A percentile compares a stretch with the other conserved stretches of the same genome.
Evolutionary conservation across 2,888 invertebrate species (phyloP).

Genomic region (Polydrusus pterygomalis): DNA sequence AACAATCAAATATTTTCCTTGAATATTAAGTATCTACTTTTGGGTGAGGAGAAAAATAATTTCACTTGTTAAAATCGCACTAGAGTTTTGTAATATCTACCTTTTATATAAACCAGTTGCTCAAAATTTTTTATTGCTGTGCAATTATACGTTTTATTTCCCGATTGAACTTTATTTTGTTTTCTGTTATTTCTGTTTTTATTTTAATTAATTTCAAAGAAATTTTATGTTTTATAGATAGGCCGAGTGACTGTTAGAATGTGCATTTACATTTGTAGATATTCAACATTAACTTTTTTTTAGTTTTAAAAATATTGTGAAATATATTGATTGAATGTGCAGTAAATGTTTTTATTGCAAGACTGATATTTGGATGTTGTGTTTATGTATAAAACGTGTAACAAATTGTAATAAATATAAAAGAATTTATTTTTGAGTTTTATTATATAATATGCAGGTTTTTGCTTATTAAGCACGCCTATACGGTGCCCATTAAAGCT

Average conservation of each 20-base stretch:
- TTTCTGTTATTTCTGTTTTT: slow-evolving; percentile 54
- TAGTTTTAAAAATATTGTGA: slow-evolving; percentile 52
- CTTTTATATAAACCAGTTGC: slow-evolving; percentile 56
- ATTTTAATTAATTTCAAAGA: slow-evolving; percentile 50
- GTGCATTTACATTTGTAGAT: slow-evolving; percentile 70
- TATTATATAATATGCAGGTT: background rate
- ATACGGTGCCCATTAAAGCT: too few species aligned
- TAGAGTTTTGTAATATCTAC: slow-evolving; percentile 49
- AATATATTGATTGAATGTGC: slow-evolving; percentile 61
- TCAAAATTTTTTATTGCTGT: slow-evolving; percentile 60
- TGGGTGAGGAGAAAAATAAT: slow-evolving; percentile 9
- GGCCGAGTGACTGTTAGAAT: slow-evolving; percentile 72
- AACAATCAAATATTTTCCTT: slow-evolving; percentile 29
- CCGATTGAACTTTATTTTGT: slow-evolving; percentile 53
- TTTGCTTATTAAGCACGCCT: too few species aligned
- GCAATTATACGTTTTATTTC: slow-evolving; percentile 56
- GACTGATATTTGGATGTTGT: slow-evolving; percentile 73
- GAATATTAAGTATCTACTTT: slow-evolving; percentile 9
- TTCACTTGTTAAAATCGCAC: slow-evolving; percentile 65
- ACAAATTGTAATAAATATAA: slow-evolving; percentile 63
- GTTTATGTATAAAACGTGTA: slow-evolving; percentile 68
- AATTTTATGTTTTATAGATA: slow-evolving; percentile 62
- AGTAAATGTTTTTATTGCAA: slow-evolving; percentile 67
- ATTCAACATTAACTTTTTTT: slow-evolving; percentile 57
- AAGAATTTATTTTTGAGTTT: slow-evolving; percentile 25